A percentile compares a stretch with the other conserved stretches of the same genome.
Evolutionary conservation across 2,888 invertebrate species (phyloP).

Genomic region (Eupithecia tripunctaria): DNA sequence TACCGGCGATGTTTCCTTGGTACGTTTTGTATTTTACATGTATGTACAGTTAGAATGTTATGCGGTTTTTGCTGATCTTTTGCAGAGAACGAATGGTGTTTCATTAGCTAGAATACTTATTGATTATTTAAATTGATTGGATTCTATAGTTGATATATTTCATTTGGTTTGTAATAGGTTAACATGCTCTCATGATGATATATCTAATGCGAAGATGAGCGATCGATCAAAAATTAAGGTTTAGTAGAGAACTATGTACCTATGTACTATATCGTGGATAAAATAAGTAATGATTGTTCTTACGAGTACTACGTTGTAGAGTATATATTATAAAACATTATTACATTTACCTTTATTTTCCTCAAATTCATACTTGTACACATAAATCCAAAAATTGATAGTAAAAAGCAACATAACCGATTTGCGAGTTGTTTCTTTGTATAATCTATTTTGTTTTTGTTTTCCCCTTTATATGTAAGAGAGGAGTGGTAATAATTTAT

Average conservation of each 20-base stretch:
- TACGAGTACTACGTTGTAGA: conserved; percentile 83
- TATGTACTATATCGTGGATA: conserved; percentile 77
- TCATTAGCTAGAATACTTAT: conserved; percentile 77
- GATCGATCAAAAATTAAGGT: conserved; percentile 78
- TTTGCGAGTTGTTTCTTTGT: conserved; percentile 72
- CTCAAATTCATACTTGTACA: conserved; percentile 84
- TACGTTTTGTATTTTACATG: conserved; percentile 68
- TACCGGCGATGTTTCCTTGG: conserved; percentile 68
- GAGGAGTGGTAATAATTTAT: background rate
- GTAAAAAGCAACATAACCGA: conserved; percentile 85
- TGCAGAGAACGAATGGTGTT: conserved; percentile 75
- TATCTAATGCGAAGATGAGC: conserved; percentile 69
- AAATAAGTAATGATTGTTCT: conserved; percentile 82
- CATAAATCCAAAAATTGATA: conserved; percentile 84
- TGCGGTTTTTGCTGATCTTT: conserved; percentile 73
- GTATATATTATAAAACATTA: conserved; percentile 79
- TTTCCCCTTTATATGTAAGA: conserved; percentile 44
- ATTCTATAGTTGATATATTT: conserved; percentile 75
- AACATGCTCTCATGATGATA: conserved; percentile 68
- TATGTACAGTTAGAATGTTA: conserved; percentile 82
- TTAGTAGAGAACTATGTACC: conserved; percentile 71
- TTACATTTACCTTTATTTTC: conserved; percentile 82
- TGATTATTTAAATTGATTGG: conserved; percentile 81
- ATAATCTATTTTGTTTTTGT: conserved; percentile 56
- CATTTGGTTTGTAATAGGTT: conserved; percentile 71